These are phyloP conservation scores for Drosophila anceps DNA, from an alignment of 2,888 invertebrate genomes.

Conservation along the genomic window DNA sequence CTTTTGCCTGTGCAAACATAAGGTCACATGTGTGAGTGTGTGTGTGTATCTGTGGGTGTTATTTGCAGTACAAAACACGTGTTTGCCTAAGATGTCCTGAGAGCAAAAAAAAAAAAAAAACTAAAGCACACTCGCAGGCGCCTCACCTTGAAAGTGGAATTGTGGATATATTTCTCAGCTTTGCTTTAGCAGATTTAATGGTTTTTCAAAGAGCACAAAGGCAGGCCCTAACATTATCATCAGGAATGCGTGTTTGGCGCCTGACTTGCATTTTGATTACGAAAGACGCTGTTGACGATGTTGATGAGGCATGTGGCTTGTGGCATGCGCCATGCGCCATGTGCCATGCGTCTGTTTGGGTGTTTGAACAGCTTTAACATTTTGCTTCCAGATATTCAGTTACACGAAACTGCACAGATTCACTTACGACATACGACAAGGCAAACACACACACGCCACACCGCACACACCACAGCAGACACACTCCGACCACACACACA, in stretches of 20 bases:
- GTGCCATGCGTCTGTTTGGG: slow-evolving; percentile 5
- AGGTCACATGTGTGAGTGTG: slow-evolving; percentile 31
- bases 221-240: slow-evolving; percentile 21
- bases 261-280: slow-evolving; percentile 68
- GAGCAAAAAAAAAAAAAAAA: slow-evolving; percentile 25
- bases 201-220: slow-evolving; percentile 59
- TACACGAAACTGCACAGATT: slow-evolving; percentile 54
- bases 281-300: slow-evolving; percentile 34
- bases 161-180: slow-evolving; percentile 25
- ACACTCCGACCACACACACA: slow-evolving; percentile 18
- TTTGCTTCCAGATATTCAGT: slow-evolving; percentile 34
- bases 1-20: slow-evolving; percentile 49
- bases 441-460: slow-evolving; percentile 14
- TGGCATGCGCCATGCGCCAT: slow-evolving; percentile 14
- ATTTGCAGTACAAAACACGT: slow-evolving; percentile 67
- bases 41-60: not conserved
- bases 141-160: slow-evolving; percentile 45
- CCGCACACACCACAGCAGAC: not conserved
- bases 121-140: slow-evolving; percentile 43
- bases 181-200: slow-evolving; percentile 58
- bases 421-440: slow-evolving; percentile 30
- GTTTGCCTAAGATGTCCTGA: slow-evolving; percentile 58
- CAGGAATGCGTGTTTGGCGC: slow-evolving; percentile 33
- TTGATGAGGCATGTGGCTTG: slow-evolving; percentile 29
- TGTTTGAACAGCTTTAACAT: slow-evolving; percentile 33